Conservation (phyloP, 1,140 invertebrate genomes). For the Papilio polyxenes region DNA sequence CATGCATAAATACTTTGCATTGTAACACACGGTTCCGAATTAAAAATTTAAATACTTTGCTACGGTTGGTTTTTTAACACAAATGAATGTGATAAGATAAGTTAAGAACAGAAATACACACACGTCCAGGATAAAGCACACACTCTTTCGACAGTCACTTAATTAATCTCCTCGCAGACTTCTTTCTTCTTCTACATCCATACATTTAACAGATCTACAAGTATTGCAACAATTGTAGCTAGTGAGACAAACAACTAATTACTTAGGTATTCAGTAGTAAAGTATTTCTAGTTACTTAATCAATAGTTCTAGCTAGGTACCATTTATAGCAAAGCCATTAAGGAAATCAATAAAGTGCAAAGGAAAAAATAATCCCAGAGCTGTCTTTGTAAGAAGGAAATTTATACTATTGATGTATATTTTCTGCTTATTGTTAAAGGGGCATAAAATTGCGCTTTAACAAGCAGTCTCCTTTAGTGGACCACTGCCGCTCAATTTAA, state of each 20-base stretch:
- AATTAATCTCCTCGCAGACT: too few relatives aligned
- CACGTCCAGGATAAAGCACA: background rate
- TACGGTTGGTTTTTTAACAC: background rate
- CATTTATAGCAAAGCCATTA: background rate
- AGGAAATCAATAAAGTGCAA: background rate
- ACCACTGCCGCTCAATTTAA: conserved; percentile 24
- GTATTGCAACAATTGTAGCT: background rate
- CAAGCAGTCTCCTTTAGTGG: background rate
- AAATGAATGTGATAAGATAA: background rate
- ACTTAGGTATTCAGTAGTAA: background rate
- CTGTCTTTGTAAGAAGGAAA: background rate
- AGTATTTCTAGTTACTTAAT: background rate
- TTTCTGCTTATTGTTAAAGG: conserved; percentile 10
- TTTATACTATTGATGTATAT: background rate
- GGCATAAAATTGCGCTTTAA: conserved; percentile 16
- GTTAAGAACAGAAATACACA: background rate
- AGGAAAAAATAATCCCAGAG: background rate
- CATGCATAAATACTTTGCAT: conserved; percentile 11
- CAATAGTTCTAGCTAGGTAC: background rate
- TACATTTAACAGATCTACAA: background rate
- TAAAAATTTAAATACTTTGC: background rate
- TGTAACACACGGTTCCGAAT: background rate
- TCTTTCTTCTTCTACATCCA: background rate
- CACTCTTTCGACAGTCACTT: too few relatives aligned
- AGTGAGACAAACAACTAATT: background rate